Percentiles rank a stretch among this genome's conserved stretches.
These are phyloP conservation scores for Numenius phaeopus DNA, from an alignment of 2,797 vertebrate species.

Conservation along the genomic window DNA sequence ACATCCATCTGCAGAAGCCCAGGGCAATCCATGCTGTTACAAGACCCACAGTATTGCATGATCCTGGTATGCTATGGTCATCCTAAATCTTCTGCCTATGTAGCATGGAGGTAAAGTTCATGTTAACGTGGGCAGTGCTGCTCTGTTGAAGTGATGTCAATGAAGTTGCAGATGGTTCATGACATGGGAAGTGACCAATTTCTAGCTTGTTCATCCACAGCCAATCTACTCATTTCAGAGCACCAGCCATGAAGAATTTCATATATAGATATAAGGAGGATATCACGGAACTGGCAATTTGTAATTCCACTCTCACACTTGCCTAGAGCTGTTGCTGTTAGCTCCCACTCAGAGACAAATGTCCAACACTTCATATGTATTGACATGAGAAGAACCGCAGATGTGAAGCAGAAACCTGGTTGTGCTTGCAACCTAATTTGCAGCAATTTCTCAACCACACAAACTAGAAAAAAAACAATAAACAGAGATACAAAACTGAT, in stretches of 20 bases:
- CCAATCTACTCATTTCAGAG: background rate
- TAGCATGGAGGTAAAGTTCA: background rate
- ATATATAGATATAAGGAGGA: background rate
- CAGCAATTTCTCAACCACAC: background rate
- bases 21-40: background rate
- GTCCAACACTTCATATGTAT: background rate
- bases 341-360: background rate
- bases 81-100: background rate
- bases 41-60: background rate
- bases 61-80: background rate
- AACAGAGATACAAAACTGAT: background rate
- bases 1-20: background rate
- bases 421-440: conserved; percentile 20
- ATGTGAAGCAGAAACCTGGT: background rate
- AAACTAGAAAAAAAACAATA: background rate
- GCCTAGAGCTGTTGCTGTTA: conserved; percentile 11
- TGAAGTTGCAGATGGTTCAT: background rate
- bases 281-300: background rate
- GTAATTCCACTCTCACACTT: conserved; percentile 1
- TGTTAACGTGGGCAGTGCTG: background rate
- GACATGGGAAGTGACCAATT: background rate
- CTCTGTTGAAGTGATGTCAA: background rate
- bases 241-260: background rate
- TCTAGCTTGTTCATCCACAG: background rate
- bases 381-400: conserved; percentile 6